Percentiles rank a stretch among this genome's conserved stretches.
Evolutionary conservation across 2,113 vertebrate species (phyloP).

Genomic region (Spilogale gracilis): DNA sequence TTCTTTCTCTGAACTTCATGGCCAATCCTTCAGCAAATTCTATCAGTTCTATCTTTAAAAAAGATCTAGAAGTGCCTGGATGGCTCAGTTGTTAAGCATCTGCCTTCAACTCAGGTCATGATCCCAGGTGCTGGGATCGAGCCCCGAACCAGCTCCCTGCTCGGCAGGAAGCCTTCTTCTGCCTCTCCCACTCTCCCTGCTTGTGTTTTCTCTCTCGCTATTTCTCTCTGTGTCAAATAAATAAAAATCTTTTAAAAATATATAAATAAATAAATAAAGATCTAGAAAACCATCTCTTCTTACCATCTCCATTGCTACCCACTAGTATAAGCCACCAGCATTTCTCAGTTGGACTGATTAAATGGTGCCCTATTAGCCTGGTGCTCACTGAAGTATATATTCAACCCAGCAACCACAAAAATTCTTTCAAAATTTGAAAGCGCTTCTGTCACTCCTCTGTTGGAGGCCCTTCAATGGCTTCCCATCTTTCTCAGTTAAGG

Average conservation of each 20-base stretch:
- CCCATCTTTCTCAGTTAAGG: neutral
- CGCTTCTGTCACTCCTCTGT: neutral
- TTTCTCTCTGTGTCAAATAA: no score
- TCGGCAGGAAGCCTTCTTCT: no score
- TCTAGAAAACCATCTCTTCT: neutral
- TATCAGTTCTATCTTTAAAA: slow-evolving; percentile 10
- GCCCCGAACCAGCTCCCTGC: no score
- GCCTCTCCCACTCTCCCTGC: no score
- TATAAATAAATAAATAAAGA: neutral
- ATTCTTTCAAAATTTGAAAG: slow-evolving; percentile 25
- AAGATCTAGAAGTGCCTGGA: neutral
- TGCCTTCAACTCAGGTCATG: no score
- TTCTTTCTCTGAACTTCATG: neutral
- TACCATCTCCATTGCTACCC: neutral
- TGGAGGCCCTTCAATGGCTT: neutral
- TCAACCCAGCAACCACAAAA: neutral
- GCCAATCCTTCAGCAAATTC: slow-evolving; percentile 1
- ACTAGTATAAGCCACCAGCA: neutral
- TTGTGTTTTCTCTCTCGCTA: no score
- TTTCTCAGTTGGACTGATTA: neutral
- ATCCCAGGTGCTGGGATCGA: no score
- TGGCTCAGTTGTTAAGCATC: no score
- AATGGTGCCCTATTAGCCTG: neutral
- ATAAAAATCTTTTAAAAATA: no score
- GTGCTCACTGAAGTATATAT: neutral